Conservation (phyloP, 2,888 invertebrate species). For the Peribatodes rhomboidaria region DNA sequence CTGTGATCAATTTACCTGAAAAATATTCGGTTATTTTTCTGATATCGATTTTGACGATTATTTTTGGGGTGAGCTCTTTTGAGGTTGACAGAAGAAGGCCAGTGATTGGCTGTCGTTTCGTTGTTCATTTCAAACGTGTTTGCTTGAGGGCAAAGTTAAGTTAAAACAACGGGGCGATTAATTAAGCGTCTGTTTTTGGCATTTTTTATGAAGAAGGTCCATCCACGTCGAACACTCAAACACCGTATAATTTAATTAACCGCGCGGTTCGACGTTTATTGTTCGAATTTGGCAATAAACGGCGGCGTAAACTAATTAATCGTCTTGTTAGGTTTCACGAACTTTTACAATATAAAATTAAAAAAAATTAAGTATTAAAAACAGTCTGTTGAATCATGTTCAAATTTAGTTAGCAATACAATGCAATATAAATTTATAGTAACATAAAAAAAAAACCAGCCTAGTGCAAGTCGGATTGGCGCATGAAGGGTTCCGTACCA, state of each 20-base stretch:
- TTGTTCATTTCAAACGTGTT: conserved; percentile 19
- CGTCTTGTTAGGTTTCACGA: neutral
- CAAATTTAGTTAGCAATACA: too few species aligned
- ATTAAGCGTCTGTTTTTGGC: conserved; percentile 1
- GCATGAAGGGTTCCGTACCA: too few species aligned
- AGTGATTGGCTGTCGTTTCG: conserved; percentile 31
- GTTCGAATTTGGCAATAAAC: neutral
- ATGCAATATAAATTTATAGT: too few species aligned
- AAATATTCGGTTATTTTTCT: conserved; percentile 41
- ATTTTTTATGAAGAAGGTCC: neutral
- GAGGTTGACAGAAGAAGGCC: conserved; percentile 17
- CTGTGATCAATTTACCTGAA: conserved; percentile 45
- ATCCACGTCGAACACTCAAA: neutral
- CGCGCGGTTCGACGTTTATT: neutral
- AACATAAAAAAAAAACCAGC: too few species aligned
- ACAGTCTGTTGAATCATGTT: too few species aligned
- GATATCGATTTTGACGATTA: conserved; percentile 28
- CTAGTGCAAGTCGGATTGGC: too few species aligned
- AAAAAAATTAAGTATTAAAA: too few species aligned
- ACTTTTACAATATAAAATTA: neutral
- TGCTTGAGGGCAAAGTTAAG: neutral
- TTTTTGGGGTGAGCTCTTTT: conserved; percentile 13
- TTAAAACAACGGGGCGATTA: neutral
- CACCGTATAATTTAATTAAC: neutral
- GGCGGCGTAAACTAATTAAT: neutral